Percentiles rank a stretch among this genome's conserved stretches.
Conservation (phyloP, 2,113 vertebrate species). For the Tautogolabrus adspersus region DNA sequence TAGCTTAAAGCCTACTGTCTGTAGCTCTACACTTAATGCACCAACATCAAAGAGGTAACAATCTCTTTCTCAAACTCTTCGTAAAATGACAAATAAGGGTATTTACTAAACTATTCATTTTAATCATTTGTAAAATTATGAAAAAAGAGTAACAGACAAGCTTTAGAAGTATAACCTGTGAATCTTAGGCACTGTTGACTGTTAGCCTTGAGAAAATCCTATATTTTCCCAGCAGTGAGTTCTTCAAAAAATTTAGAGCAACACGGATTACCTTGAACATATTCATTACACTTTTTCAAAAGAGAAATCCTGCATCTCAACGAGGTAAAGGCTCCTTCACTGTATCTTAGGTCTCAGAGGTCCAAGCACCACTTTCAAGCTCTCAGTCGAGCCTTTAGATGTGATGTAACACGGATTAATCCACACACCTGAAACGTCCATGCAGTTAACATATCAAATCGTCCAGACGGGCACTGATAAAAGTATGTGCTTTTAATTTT, state of each 20-base stretch:
- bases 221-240: background rate
- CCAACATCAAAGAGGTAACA: background rate
- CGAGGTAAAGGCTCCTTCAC: background rate
- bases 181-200: background rate
- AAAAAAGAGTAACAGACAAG: background rate
- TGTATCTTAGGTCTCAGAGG: conserved; percentile 24
- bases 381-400: conserved; percentile 29
- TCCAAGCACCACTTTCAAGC: conserved; percentile 20
- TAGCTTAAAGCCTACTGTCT: background rate
- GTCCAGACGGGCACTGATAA: conserved; percentile 30
- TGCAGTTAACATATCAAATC: conserved; percentile 22
- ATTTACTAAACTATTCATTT: background rate
- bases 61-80: background rate
- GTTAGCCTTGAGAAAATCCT: background rate
- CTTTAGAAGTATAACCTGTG: background rate
- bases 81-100: no score
- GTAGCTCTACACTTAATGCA: background rate
- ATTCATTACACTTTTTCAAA: background rate
- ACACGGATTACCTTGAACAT: conserved; percentile 1
- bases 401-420: conserved; percentile 40
- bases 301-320: background rate
- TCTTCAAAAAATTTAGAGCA: conserved; percentile 13
- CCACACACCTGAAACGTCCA: conserved; percentile 30
- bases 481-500: conserved; percentile 46
- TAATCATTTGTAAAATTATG: background rate